phyloP scores from a whole-genome alignment of 2,113 vertebrate genomes.

The Pogona vitticeps region DNA sequence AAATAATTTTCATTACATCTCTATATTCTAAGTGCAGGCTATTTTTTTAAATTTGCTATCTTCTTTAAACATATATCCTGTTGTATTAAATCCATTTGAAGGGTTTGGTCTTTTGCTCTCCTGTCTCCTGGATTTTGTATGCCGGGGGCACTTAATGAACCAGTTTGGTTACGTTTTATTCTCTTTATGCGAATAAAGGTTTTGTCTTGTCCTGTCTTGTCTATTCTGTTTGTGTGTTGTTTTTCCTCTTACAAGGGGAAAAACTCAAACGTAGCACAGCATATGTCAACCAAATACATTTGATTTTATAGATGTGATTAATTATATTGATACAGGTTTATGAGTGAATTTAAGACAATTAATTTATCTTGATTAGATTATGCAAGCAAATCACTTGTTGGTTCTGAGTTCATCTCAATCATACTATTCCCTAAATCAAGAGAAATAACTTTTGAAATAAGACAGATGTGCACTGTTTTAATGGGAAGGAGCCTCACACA shows the following conservation, averaged over 20 bases:
- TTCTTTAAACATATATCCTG: slow-evolving; percentile 9
- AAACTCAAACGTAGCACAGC: slow-evolving; percentile 1
- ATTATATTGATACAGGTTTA: neutral
- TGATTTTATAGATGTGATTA: neutral
- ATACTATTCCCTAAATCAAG: neutral
- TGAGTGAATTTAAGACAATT: neutral
- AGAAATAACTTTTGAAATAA: neutral
- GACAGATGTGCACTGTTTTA: neutral
- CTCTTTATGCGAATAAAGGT: no score
- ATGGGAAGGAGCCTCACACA: neutral
- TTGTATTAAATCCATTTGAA: no score
- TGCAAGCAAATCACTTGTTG: neutral
- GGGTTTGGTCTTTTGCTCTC: no score
- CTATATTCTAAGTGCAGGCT: neutral
- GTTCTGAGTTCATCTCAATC: neutral
- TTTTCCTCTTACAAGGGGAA: slow-evolving; percentile 11
- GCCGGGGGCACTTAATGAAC: no score
- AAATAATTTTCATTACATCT: slow-evolving; percentile 10
- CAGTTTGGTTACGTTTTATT: no score
- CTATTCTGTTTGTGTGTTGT: no score
- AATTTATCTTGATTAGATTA: slow-evolving; percentile 1
- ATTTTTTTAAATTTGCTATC: no score
- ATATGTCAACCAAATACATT: neutral
- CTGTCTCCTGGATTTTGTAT: no score
- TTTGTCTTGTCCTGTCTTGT: no score